These are phyloP conservation scores for Chymomyza procnemis DNA, from an alignment of 2,888 invertebrate genomes.

Conservation along the genomic window DNA sequence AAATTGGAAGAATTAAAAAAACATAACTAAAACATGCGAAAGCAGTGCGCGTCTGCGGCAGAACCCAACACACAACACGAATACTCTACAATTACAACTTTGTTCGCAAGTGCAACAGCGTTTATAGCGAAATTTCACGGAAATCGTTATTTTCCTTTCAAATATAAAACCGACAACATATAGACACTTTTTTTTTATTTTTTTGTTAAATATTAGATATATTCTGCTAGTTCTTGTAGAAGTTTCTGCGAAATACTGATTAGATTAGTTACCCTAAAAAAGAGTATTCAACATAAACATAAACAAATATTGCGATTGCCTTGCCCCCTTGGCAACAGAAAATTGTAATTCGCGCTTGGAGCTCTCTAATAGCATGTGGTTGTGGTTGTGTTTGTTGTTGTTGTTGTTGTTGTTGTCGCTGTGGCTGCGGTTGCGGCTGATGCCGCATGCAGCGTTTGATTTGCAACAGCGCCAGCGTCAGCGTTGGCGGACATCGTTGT, in stretches of 20 bases:
- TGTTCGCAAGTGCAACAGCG: too few relatives aligned
- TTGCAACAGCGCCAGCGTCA: slow-evolving; percentile 30
- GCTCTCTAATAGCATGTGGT: background rate
- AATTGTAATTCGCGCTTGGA: slow-evolving; percentile 54
- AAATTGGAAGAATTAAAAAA: background rate
- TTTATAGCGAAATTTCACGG: too few relatives aligned
- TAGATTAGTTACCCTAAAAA: background rate
- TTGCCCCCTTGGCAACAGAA: slow-evolving; percentile 19
- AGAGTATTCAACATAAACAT: background rate
- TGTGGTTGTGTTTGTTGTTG: slow-evolving; percentile 11
- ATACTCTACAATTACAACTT: too few relatives aligned
- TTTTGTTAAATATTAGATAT: background rate
- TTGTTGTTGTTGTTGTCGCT: slow-evolving; percentile 7
- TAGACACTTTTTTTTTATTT: too few relatives aligned
- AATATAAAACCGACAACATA: too few relatives aligned
- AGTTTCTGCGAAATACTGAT: background rate
- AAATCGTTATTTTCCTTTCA: too few relatives aligned
- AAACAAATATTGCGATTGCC: slow-evolving; percentile 42
- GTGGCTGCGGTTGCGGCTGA: slow-evolving; percentile 21
- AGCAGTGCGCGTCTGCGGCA: too few relatives aligned
- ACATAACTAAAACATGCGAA: background rate
- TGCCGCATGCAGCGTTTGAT: slow-evolving; percentile 37
- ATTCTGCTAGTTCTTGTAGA: background rate
- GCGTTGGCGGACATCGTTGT: slow-evolving; percentile 72
- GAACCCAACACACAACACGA: too few relatives aligned